Conservation (phyloP, 1,140 invertebrate species). For the Caenorhabditis briggsae region DNA sequence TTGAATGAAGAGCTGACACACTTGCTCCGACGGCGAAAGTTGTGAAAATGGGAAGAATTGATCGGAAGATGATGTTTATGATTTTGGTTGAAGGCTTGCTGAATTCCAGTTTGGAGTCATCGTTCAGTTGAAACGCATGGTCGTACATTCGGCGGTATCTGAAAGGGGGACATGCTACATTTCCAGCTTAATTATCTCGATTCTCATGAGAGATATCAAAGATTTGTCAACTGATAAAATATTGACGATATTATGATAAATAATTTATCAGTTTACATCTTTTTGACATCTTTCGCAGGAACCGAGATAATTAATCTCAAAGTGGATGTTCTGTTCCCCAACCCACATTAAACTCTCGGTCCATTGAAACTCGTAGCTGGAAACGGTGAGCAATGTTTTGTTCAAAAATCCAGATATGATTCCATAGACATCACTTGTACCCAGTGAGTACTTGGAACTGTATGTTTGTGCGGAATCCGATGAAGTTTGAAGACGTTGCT, state of each 20-base stretch:
- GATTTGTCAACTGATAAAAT: no score
- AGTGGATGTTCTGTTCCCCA: not conserved
- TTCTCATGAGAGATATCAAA: no score
- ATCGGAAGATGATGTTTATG: conserved; percentile 30
- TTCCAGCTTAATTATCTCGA: no score
- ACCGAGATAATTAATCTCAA: not conserved
- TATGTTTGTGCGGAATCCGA: not conserved
- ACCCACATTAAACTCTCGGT: conserved; percentile 2
- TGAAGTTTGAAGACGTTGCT: conserved; percentile 10
- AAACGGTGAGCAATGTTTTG: not conserved
- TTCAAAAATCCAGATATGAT: conserved; percentile 42
- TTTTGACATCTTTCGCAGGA: no score
- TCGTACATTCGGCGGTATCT: conserved; percentile 31
- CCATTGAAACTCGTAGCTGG: not conserved
- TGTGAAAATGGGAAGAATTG: conserved; percentile 6
- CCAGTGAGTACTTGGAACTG: not conserved
- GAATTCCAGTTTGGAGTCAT: not conserved
- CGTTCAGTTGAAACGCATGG: conserved; percentile 15
- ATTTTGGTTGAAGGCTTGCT: conserved; percentile 31
- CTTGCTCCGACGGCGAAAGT: conserved; percentile 18
- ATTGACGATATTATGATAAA: no score
- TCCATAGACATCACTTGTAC: conserved; percentile 21
- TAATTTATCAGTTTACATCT: no score
- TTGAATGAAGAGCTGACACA: conserved; percentile 30
- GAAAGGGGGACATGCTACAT: not conserved